Conservation (phyloP, 2,797 vertebrate species). For the Neomorphus geoffroyi region DNA sequence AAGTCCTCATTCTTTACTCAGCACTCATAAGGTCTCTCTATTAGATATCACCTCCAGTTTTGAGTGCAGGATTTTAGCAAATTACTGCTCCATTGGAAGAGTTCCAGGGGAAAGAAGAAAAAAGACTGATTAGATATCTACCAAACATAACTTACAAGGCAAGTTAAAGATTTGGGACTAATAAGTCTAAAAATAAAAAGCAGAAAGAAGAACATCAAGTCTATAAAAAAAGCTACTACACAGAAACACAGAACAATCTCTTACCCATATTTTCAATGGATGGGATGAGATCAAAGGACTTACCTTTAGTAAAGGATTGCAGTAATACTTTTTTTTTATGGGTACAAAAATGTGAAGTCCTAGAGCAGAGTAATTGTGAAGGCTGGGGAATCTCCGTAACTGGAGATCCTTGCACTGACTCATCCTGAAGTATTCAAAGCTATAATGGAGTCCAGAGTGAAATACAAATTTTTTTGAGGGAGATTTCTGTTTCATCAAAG, state of each 20-base stretch:
- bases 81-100: not conserved
- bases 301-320: not conserved
- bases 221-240: not conserved
- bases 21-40: fast-evolving
- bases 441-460: not conserved
- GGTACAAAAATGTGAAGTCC: not conserved
- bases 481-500: not conserved
- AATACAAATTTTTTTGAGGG: not conserved
- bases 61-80: not conserved
- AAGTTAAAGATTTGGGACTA: not conserved
- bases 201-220: not conserved
- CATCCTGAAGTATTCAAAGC: not conserved
- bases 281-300: not conserved
- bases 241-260: not conserved
- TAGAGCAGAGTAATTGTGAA: not conserved
- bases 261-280: not conserved
- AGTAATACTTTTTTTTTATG: not conserved
- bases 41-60: not conserved
- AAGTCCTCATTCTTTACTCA: not conserved
- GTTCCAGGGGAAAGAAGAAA: not conserved
- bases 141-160: not conserved
- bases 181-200: not conserved
- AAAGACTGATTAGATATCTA: not conserved
- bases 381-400: not conserved
- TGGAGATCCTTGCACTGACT: not conserved